phyloP scores from a whole-genome alignment of 2,888 invertebrate genomes.

The Ctena decussata region DNA sequence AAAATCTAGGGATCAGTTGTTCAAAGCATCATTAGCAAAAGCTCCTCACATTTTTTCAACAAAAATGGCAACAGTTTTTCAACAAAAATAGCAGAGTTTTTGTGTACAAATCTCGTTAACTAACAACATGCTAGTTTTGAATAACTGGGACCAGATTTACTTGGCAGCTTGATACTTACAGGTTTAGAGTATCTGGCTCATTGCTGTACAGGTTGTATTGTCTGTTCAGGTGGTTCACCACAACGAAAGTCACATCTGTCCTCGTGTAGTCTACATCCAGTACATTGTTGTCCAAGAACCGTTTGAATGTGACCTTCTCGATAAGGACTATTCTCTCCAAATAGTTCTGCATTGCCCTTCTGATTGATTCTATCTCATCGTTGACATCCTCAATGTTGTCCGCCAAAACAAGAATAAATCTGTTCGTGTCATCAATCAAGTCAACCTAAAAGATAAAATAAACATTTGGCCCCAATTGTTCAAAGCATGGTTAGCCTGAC shows the following conservation, averaged over 20 bases:
- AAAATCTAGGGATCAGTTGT: too few species aligned
- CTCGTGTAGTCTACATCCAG: slow-evolving; percentile 52
- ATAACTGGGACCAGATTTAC: too few species aligned
- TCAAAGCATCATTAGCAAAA: too few species aligned
- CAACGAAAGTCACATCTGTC: slow-evolving; percentile 75
- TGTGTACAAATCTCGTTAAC: too few species aligned
- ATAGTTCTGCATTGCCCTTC: slow-evolving; percentile 63
- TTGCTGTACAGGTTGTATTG: slow-evolving; percentile 63
- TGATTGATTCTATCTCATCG: slow-evolving; percentile 64
- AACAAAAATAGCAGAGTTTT: too few species aligned
- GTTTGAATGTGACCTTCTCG: slow-evolving; percentile 64
- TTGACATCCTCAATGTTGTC: slow-evolving; percentile 90
- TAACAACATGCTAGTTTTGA: too few species aligned
- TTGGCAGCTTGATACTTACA: slow-evolving; percentile 59
- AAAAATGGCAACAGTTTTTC: too few species aligned
- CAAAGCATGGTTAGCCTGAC: too few species aligned
- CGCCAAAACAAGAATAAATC: slow-evolving; percentile 93
- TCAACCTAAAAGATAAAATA: slow-evolving; percentile 92
- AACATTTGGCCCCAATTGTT: too few species aligned
- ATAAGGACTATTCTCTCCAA: slow-evolving; percentile 70
- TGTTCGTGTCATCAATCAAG: slow-evolving; percentile 92
- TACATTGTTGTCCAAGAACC: slow-evolving; percentile 45
- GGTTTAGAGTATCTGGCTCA: slow-evolving; percentile 36
- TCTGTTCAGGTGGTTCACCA: slow-evolving; percentile 55
- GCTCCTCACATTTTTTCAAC: too few species aligned